Evolutionary conservation across 2,113 vertebrate genomes (phyloP).

Genomic region (Steatornis caripensis): DNA sequence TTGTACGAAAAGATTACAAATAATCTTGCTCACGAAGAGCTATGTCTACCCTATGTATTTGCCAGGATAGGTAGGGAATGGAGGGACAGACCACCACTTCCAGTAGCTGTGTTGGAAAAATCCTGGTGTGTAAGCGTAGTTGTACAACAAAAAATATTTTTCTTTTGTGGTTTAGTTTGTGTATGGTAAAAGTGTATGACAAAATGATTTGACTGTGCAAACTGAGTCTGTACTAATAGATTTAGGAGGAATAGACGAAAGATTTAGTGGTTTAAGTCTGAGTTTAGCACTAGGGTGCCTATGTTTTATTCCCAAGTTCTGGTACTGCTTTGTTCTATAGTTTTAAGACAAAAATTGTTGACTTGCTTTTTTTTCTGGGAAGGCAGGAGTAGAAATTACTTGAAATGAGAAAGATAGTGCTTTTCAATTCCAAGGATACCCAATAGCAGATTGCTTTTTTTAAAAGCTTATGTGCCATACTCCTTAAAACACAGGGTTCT

Average conservation of each 20-base stretch:
- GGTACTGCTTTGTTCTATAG: neutral
- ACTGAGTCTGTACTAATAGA: neutral
- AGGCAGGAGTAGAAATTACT: neutral
- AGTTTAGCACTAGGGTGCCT: neutral
- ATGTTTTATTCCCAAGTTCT: neutral
- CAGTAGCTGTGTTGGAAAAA: neutral
- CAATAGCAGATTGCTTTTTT: neutral
- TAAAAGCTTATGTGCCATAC: neutral
- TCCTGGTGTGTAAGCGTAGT: neutral
- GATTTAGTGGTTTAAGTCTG: neutral
- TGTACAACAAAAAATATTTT: neutral
- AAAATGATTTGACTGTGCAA: neutral
- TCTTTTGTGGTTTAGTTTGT: neutral
- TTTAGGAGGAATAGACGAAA: neutral
- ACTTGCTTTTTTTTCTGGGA: neutral
- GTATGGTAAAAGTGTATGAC: neutral
- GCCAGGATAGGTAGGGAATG: neutral
- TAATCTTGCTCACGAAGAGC: neutral
- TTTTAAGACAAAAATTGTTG: neutral
- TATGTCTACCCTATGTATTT: neutral
- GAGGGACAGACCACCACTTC: neutral
- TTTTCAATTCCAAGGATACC: neutral
- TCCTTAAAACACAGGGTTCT: neutral
- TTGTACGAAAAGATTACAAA: neutral
- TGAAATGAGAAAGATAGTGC: neutral